Evolutionary conservation across 2,797 vertebrate genomes (phyloP), one percentile per base, ranked within the genome.

Genomic region (Onychomys arenicola): DNA sequence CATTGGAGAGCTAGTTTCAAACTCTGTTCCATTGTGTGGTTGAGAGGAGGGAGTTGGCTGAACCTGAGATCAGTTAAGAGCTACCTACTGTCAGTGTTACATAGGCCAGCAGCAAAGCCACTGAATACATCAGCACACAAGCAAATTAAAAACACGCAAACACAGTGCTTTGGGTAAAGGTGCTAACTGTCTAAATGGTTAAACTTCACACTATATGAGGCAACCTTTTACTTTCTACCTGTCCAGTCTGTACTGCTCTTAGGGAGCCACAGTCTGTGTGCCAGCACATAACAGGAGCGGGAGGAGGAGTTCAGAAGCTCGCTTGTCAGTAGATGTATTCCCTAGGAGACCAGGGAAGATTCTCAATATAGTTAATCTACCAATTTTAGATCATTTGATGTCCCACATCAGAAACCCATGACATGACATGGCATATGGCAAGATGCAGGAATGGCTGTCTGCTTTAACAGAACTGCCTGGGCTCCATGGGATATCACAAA

Each of bases 361-460:
- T 89, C 76, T 63, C 92, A 81, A 96, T 96, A 95, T 94, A 82
- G 89, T 75, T 96, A 96, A 95, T 89, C 75, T 57, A 29, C 90
- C 52, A 63, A 91, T 92, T 73, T 95, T 46, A 96, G 97, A 90
- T 94, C 91, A 95, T 89, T 71, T 0, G 0, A 83, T 91, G 0
- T 10, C 87, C 84, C 27, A 11, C 43, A 63, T 89, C 13, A 43
- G 91, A 94, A 92, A 52, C 43, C 97, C 25, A 40, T 52, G 80
- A 96, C 97, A 14, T 0, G 81, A 96, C 97, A 86, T 0, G 10
- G 71, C 16, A 55, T 92, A 97, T 98, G 97, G 98, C 97, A 98
- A 98, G 90, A 94, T 1, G 85, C 93, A 97, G 97, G 97, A 96
- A 97, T 80, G 96, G 93, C 95, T 52, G 89, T 95, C 98, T 91